Percentiles rank a stretch among this genome's conserved stretches.
phyloP scores from a whole-genome alignment of 1,140 invertebrate genomes.

The Xylocopa sonorina region DNA sequence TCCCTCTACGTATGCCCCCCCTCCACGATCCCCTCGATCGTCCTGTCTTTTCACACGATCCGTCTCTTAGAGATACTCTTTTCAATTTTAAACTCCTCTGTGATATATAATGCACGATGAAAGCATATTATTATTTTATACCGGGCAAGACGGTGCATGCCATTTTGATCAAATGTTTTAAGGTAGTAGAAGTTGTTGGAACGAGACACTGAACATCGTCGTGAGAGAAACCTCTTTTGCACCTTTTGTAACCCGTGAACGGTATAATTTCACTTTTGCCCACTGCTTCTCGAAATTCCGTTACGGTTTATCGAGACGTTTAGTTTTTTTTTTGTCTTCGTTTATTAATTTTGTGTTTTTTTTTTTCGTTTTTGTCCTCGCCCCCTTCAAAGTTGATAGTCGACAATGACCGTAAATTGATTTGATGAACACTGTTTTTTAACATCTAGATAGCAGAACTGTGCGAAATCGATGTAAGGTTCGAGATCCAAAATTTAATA shows the following conservation, averaged over 20 bases:
- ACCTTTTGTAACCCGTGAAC: not conserved
- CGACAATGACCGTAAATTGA: no score
- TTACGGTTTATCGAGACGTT: not conserved
- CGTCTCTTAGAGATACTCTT: not conserved
- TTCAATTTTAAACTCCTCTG: slow-evolving; percentile 13
- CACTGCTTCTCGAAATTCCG: no score
- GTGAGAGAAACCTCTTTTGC: not conserved
- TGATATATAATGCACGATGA: slow-evolving; percentile 39
- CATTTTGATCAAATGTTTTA: not conserved
- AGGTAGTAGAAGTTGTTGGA: not conserved
- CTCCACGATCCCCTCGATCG: not conserved
- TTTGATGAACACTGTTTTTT: no score
- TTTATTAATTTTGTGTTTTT: no score
- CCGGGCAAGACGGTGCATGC: slow-evolving; percentile 28
- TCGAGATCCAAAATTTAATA: not conserved
- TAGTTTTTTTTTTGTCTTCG: no score
- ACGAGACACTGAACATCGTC: not conserved
- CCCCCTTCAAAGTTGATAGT: no score
- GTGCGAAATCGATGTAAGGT: slow-evolving; percentile 3
- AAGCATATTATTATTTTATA: slow-evolving; percentile 39
- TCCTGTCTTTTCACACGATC: not conserved
- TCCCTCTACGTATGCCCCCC: not conserved
- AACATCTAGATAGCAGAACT: not conserved
- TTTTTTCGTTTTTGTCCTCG: no score
- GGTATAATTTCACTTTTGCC: not conserved